phyloP scores from a whole-genome alignment of 2,888 invertebrate genomes.

The Mythimna loreyi region DNA sequence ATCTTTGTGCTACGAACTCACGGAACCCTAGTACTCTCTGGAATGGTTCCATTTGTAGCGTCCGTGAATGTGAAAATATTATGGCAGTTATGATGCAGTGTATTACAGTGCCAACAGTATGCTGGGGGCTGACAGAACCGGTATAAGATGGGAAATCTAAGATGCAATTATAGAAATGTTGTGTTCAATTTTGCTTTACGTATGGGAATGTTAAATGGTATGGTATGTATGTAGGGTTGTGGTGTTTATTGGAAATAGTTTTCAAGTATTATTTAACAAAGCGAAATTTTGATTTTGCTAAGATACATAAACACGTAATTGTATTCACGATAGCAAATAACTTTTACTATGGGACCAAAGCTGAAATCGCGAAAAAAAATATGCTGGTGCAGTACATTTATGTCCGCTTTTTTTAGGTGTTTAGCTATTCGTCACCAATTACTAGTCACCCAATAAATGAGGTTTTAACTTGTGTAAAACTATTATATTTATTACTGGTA shows the following conservation, averaged over 20 bases:
- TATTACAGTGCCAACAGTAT: constrained; percentile 45
- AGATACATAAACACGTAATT: no score
- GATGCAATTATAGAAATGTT: constrained; percentile 60
- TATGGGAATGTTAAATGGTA: not conserved
- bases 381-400: no score
- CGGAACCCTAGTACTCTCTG: constrained; percentile 18
- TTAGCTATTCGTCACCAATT: no score
- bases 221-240: not conserved
- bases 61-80: constrained; percentile 78
- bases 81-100: constrained; percentile 73
- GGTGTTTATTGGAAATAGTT: not conserved
- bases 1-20: constrained; percentile 5
- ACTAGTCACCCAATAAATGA: no score
- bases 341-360: no score
- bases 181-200: constrained; percentile 24
- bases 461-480: no score
- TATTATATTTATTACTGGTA: no score
- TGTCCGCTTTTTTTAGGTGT: no score
- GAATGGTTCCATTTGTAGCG: constrained; percentile 53
- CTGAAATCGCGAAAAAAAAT: no score
- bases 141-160: constrained; percentile 45
- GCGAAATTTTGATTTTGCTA: not conserved
- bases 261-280: no score
- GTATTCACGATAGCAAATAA: no score
- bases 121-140: constrained; percentile 42